Conservation (phyloP, 2,113 vertebrate genomes). For the Triplophysa rosa region DNA sequence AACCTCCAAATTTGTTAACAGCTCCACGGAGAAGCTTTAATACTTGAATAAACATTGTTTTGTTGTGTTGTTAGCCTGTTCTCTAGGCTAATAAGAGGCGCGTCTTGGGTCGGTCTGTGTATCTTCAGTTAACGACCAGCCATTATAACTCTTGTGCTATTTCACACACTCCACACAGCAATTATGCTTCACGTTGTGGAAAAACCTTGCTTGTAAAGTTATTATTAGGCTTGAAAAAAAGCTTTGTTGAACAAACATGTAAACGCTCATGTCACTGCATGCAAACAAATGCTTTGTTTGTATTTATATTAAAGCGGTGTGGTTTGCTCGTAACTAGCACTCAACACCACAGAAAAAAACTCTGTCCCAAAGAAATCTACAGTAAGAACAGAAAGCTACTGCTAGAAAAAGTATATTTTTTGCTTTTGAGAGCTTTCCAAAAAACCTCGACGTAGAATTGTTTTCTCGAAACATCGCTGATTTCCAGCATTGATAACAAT, state of each 20-base stretch:
- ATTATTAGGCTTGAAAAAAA: background rate
- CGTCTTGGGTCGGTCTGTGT: background rate
- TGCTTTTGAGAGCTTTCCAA: too few relatives aligned
- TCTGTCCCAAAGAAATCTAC: too few relatives aligned
- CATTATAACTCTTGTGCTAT: slow-evolving; percentile 18
- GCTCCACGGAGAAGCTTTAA: background rate
- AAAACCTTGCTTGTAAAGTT: background rate
- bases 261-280: background rate
- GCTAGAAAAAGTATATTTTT: too few relatives aligned
- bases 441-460: too few relatives aligned
- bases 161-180: background rate
- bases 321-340: too few relatives aligned
- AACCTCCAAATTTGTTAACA: background rate
- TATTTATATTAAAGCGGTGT: too few relatives aligned
- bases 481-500: too few relatives aligned
- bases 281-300: too few relatives aligned
- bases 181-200: slow-evolving; percentile 16
- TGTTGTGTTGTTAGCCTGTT: background rate
- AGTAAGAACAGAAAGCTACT: too few relatives aligned
- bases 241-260: too few relatives aligned
- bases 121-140: slow-evolving; percentile 8
- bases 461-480: too few relatives aligned
- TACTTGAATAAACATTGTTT: background rate
- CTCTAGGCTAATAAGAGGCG: slow-evolving; percentile 3
- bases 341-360: too few relatives aligned